These are phyloP conservation scores for Phragmatobia fuliginosa DNA, from an alignment of 2,888 invertebrate species.

Conservation along the genomic window DNA sequence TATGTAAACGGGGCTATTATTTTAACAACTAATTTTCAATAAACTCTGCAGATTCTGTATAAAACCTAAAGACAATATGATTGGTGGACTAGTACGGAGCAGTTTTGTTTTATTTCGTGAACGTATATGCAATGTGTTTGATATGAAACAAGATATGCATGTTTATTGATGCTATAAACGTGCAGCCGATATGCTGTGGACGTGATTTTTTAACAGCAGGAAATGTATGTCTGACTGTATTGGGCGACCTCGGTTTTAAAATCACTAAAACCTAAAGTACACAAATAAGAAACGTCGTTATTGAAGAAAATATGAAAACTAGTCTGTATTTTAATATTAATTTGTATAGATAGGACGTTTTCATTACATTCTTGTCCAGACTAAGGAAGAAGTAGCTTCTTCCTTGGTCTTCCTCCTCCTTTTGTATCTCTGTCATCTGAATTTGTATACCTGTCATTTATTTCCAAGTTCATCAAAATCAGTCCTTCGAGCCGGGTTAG, in stretches of 20 bases:
- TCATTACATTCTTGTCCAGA: too few relatives aligned
- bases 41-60: background rate
- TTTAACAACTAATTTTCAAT: background rate
- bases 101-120: background rate
- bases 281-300: background rate
- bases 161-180: constrained; percentile 1
- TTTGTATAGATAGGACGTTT: too few relatives aligned
- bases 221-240: constrained; percentile 4
- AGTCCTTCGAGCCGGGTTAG: background rate
- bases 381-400: background rate
- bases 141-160: constrained; percentile 4
- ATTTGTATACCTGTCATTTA: too few relatives aligned
- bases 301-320: background rate
- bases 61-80: background rate
- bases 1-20: background rate
- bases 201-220: constrained; percentile 14
- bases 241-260: constrained; percentile 7
- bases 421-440: too few relatives aligned
- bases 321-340: too few relatives aligned
- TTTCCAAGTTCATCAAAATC: background rate
- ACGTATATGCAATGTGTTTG: background rate
- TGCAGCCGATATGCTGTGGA: constrained; percentile 1
- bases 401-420: too few relatives aligned
- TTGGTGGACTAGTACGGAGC: background rate
- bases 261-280: background rate